These are phyloP conservation scores for Camponotus fellah DNA, from an alignment of 2,888 invertebrate genomes.

Conservation along the genomic window DNA sequence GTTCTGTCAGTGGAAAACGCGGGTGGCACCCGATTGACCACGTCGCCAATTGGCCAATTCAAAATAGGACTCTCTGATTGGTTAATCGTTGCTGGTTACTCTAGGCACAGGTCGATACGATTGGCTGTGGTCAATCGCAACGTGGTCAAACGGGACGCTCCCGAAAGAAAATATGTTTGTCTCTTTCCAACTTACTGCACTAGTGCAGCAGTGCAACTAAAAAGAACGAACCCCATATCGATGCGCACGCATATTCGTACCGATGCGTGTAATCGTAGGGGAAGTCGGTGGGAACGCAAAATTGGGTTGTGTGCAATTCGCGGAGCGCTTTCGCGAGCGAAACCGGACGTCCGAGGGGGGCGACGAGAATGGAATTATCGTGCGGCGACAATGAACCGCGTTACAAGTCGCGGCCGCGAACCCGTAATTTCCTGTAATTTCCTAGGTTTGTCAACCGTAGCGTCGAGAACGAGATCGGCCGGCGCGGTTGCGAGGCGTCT, in stretches of 20 bases:
- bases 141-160: no score
- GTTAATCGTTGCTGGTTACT: no score
- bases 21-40: no score
- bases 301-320: conserved; percentile 8
- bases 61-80: no score
- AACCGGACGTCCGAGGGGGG: conserved; percentile 23
- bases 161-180: no score
- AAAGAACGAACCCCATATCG: no score
- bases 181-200: no score
- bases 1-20: no score
- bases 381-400: conserved; percentile 60
- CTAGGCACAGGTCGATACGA: no score
- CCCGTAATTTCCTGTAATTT: conserved; percentile 43
- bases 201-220: no score
- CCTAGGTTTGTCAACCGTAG: conserved; percentile 22
- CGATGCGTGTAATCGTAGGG: not conserved
- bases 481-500: conserved; percentile 68
- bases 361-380: conserved; percentile 67
- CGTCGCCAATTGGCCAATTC: no score
- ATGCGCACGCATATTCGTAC: not conserved
- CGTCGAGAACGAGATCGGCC: conserved; percentile 58
- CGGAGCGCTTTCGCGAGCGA: conserved; percentile 8
- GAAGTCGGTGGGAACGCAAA: not conserved
- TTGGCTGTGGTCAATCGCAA: no score
- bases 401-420: conserved; percentile 50